These are phyloP conservation scores for Hoplias malabaricus DNA, from an alignment of 2,113 vertebrate genomes.

Conservation along the genomic window DNA sequence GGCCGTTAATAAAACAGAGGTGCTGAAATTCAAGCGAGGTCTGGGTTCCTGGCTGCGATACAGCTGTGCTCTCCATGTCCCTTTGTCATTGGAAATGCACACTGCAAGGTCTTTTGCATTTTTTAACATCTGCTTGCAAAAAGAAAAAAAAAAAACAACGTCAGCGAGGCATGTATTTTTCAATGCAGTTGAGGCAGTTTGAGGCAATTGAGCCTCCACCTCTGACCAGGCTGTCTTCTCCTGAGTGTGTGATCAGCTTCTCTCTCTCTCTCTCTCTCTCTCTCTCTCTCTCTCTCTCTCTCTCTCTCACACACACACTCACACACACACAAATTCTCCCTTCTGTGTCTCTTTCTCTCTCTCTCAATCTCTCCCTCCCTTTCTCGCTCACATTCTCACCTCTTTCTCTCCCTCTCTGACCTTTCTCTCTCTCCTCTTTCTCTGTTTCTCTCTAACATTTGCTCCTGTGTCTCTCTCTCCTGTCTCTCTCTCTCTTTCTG, in stretches of 20 bases:
- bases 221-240: conserved; percentile 15
- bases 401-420: conserved; percentile 21
- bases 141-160: too few relatives aligned
- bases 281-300: too few relatives aligned
- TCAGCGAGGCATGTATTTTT: conserved; percentile 26
- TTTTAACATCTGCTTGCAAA: conserved; percentile 11
- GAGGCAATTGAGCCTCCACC: conserved; percentile 12
- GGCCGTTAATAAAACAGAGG: conserved; percentile 4
- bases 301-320: too few relatives aligned
- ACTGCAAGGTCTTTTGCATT: conserved; percentile 29
- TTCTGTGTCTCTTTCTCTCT: conserved; percentile 7
- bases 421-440: neutral
- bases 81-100: conserved; percentile 13
- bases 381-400: neutral
- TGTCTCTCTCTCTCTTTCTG: conserved; percentile 7
- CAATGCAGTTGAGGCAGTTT: conserved; percentile 16
- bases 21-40: conserved; percentile 17
- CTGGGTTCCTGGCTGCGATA: neutral
- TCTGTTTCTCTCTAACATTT: too few relatives aligned
- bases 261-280: neutral
- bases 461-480: conserved; percentile 4
- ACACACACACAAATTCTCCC: too few relatives aligned
- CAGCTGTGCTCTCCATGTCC: conserved; percentile 2
- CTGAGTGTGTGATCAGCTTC: neutral
- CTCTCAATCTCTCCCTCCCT: neutral